Evolutionary conservation across 1,140 invertebrate genomes (phyloP), one percentile per base, ranked within the genome.

Genomic region (Eubasilissa regina): DNA sequence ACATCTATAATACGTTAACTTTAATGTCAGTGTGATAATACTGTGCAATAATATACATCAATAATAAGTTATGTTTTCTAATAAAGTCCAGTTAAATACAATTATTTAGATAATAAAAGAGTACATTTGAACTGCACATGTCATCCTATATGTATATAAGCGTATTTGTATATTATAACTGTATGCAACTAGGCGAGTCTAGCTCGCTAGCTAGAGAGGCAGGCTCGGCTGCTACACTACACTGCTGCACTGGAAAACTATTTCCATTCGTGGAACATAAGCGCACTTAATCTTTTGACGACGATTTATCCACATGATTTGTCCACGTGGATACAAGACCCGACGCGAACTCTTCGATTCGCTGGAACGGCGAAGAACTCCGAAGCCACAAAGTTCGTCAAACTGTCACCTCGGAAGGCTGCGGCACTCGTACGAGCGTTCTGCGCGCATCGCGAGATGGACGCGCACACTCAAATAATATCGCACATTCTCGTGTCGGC

Each of bases 11-110:
- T 73, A 73, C 13, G 51, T 73, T 73, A 68, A 64, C 35, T 45
- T 51, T 76, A 79, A 64, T 56, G 60, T 75, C 78, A 64, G 72
- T 53, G 58, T 35, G 47, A 66, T 79, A 79, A 79, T 79, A 79
- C 78, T 79, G 66, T 68, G 72, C 44, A 78, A 78, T 79, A 81
- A 79, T 81, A 79, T 79, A 81, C 80, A 78, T 80, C 44, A 56
- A 80, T 58, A 81, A 81, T 77, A 77, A 77, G 35, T 81, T 77
- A 81, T 45, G 45, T 68, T 68, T 51, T 66, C 47, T 48, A 62
- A 11, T 19, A 43, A 56, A 62, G 43, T 66, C 21, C 17, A 62
- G 60, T 77, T 77, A 78, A 78, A 70, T 78, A 60, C 58, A 58
- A 47, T 70, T 77, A 77, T 77, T 77, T 19, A 51, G 68, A 58